Evolutionary conservation across 2,797 vertebrate genomes (phyloP).

Genomic region (Orientallactaga sibirica): DNA sequence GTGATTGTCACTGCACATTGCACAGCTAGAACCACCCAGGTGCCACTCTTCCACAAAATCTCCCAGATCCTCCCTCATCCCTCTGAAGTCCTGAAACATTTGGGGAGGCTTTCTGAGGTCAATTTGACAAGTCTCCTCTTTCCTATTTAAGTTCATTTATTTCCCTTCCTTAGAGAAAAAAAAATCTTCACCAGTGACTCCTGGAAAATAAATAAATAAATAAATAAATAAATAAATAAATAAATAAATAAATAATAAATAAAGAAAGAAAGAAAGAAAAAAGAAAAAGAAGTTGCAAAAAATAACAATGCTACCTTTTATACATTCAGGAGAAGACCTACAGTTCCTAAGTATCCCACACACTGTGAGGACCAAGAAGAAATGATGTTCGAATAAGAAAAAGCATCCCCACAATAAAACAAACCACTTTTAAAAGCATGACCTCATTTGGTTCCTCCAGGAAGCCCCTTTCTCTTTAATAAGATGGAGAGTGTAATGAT

Average conservation of each 20-base stretch:
- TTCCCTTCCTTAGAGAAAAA: not conserved
- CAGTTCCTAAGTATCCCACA: not conserved
- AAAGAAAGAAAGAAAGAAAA: not conserved
- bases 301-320: not conserved
- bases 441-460: not conserved
- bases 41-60: not conserved
- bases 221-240: not conserved
- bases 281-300: conserved; percentile 39
- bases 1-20: not conserved
- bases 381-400: conserved; percentile 1
- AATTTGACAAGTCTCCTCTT: not conserved
- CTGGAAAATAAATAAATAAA: conserved; percentile 47
- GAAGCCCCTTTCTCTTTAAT: conserved; percentile 48
- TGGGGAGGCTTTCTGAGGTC: conserved; percentile 1
- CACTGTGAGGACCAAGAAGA: not conserved
- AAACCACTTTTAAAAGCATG: conserved; percentile 36
- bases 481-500: conserved; percentile 33
- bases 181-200: not conserved
- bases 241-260: too few species aligned
- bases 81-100: not conserved
- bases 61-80: not conserved
- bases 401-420: not conserved
- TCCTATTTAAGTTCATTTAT: not conserved
- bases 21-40: not conserved
- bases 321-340: not conserved